phyloP scores from a whole-genome alignment of 2,797 vertebrate species.

The Enteromius argenteus region DNA sequence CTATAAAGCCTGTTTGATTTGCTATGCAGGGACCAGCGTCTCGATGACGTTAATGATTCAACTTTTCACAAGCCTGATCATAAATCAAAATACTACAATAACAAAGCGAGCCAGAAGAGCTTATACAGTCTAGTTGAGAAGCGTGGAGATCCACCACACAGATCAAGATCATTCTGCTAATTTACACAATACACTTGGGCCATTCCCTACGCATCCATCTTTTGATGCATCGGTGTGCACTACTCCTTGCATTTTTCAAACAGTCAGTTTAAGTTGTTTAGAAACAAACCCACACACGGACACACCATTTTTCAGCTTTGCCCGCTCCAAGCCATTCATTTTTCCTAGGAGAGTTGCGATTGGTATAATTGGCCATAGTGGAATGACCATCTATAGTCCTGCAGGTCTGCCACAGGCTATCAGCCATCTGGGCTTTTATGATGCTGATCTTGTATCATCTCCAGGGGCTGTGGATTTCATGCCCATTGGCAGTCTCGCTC shows the following conservation, averaged over 20 bases:
- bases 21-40: neutral
- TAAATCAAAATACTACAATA: slow-evolving; percentile 1
- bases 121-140: neutral
- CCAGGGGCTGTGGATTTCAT: slow-evolving; percentile 45
- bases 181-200: slow-evolving; percentile 43
- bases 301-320: slow-evolving; percentile 20
- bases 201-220: slow-evolving; percentile 43
- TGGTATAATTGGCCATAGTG: slow-evolving; percentile 48
- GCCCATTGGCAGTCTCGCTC: slow-evolving; percentile 42
- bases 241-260: slow-evolving; percentile 31
- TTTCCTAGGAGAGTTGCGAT: slow-evolving; percentile 29
- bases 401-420: slow-evolving; percentile 48
- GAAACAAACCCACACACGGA: slow-evolving; percentile 18
- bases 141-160: slow-evolving; percentile 19
- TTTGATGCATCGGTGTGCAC: slow-evolving; percentile 29
- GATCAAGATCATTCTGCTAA: slow-evolving; percentile 50
- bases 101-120: neutral
- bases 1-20: slow-evolving; percentile 1
- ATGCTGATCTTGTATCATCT: slow-evolving; percentile 49
- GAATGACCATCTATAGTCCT: slow-evolving; percentile 53
- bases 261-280: slow-evolving; percentile 32
- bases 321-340: slow-evolving; percentile 21
- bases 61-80: neutral
- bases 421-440: slow-evolving; percentile 51
- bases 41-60: slow-evolving; percentile 1